phyloP scores from a whole-genome alignment of 2,797 vertebrate genomes.

The Acanthopagrus latus region DNA sequence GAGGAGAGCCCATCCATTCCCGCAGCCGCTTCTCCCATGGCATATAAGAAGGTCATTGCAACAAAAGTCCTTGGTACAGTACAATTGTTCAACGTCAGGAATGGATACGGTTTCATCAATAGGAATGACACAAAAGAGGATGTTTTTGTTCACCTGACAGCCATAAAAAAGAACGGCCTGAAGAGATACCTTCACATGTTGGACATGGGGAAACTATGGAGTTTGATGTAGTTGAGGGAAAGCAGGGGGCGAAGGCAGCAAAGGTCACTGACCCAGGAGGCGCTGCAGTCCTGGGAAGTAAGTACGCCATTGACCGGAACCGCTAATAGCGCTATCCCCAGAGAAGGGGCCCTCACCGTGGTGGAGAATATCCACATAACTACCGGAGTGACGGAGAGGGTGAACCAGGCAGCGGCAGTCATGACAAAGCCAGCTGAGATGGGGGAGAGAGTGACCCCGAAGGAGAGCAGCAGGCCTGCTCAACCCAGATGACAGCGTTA shows the following conservation, averaged over 20 bases:
- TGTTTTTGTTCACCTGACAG: slow-evolving; percentile 99
- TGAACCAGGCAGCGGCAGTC: slow-evolving; percentile 89
- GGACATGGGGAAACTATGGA: slow-evolving; percentile 99
- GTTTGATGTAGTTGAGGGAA: slow-evolving; percentile 99
- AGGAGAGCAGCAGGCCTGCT: slow-evolving; percentile 91
- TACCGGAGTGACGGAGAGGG: slow-evolving; percentile 98
- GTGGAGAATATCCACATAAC: slow-evolving; percentile 95
- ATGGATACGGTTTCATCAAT: no score
- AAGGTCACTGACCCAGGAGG: slow-evolving; percentile 98
- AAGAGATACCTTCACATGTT: slow-evolving; percentile 99
- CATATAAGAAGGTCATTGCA: slow-evolving; percentile 99
- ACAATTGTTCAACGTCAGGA: no score
- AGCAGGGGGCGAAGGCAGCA: slow-evolving; percentile 98
- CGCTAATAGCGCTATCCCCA: slow-evolving; percentile 97
- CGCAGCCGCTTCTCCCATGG: slow-evolving; percentile 92
- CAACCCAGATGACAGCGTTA: slow-evolving; percentile 95
- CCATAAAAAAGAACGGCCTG: slow-evolving; percentile 99
- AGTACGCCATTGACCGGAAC: no score
- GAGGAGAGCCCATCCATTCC: slow-evolving; percentile 89
- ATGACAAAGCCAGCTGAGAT: slow-evolving; percentile 91
- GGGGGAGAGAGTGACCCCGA: slow-evolving; percentile 92
- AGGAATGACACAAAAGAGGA: slow-evolving; percentile 99
- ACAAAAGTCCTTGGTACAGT: slow-evolving; percentile 99
- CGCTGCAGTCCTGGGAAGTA: slow-evolving; percentile 98
- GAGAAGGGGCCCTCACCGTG: no score